Evolutionary conservation across 2,888 invertebrate genomes (phyloP).

Genomic region (Hanleya hanleyi): DNA sequence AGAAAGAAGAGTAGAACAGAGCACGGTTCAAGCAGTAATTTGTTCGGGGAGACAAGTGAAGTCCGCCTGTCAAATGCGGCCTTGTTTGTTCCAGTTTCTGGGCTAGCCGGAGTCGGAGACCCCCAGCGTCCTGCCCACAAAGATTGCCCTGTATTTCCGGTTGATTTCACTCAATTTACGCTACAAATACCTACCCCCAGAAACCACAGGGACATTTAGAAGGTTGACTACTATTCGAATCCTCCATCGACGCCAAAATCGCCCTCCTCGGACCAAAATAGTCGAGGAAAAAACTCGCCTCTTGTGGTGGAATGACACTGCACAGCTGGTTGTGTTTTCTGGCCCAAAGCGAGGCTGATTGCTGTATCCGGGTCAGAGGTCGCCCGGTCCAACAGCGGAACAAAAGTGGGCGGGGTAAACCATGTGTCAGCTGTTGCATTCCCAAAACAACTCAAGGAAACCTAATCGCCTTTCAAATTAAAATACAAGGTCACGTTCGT

Average conservation of each 20-base stretch:
- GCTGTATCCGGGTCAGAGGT: conserved; percentile 36
- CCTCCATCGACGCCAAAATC: conserved; percentile 51
- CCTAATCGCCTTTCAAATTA: no score
- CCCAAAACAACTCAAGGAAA: no score
- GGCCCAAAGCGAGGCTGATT: conserved; percentile 48
- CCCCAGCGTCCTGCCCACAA: no score
- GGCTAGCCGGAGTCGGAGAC: no score
- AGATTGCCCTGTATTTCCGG: no score
- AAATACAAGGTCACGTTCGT: no score
- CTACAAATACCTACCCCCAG: conserved; percentile 58
- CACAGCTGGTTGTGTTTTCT: conserved; percentile 52
- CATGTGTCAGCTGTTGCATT: no score
- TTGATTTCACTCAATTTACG: background rate
- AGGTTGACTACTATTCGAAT: conserved; percentile 63
- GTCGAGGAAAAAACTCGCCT: conserved; percentile 6
- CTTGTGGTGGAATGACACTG: conserved; percentile 56
- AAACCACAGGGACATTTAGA: conserved; percentile 65
- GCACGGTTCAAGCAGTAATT: no score
- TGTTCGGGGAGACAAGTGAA: no score
- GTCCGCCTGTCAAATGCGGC: no score
- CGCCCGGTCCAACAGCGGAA: conserved; percentile 15
- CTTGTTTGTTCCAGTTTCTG: no score
- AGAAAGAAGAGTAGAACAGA: no score
- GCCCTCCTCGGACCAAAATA: background rate
- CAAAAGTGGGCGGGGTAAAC: background rate